Conservation (phyloP, 64 coral and sea anemone species). For the Platygyra sinensis region DNA sequence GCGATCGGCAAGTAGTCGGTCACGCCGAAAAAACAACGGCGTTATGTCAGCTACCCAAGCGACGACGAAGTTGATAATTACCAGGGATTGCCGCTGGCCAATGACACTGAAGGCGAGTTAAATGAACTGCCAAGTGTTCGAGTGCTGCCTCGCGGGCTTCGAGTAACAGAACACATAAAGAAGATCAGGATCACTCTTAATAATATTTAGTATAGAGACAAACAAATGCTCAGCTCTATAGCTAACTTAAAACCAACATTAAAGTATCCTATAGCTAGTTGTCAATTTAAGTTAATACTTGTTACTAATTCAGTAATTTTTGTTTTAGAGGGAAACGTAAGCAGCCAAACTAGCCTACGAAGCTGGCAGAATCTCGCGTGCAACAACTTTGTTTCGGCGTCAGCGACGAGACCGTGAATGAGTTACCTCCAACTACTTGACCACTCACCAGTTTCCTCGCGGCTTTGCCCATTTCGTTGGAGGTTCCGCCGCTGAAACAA, state of each 20-base stretch:
- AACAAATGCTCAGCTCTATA: neutral
- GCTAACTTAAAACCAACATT: neutral
- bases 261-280: no score
- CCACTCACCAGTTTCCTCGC: no score
- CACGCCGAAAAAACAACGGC: constrained; percentile 66
- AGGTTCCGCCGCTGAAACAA: no score
- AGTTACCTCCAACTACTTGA: no score
- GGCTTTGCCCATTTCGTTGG: no score
- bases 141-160: constrained; percentile 24
- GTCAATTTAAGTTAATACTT: no score
- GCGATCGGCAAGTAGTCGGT: constrained; percentile 12
- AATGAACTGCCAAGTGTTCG: constrained; percentile 56
- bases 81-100: constrained; percentile 49
- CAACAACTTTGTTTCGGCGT: no score
- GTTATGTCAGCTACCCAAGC: constrained; percentile 26
- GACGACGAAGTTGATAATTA: constrained; percentile 65
- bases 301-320: no score
- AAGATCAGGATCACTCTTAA: neutral
- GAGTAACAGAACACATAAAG: neutral
- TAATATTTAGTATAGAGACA: neutral
- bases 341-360: no score
- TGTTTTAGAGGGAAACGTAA: no score
- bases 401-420: no score
- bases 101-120: neutral
- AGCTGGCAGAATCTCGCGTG: no score